Evolutionary conservation across 2,888 invertebrate genomes (phyloP).

Genomic region (Microctonus hyperodae): DNA sequence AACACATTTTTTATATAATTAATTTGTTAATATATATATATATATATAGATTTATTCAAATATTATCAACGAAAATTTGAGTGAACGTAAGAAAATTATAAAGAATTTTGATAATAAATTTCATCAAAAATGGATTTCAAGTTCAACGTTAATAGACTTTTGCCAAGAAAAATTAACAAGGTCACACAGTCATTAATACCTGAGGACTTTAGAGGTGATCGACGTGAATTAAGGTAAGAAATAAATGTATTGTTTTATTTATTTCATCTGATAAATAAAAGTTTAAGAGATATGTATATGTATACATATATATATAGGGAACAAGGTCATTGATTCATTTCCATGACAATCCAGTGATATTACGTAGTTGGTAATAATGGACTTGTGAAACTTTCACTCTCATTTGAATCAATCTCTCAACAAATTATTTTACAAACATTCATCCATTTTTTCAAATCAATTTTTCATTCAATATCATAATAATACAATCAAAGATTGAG

Average conservation of each 20-base stretch:
- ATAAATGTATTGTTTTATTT: conserved; percentile 5
- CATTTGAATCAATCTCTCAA: neutral
- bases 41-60: too few relatives aligned
- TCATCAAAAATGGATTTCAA: conserved; percentile 57
- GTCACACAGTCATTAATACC: conserved; percentile 58
- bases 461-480: neutral
- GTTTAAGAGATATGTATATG: neutral
- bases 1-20: too few relatives aligned
- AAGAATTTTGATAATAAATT: neutral
- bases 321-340: conserved; percentile 21
- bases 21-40: too few relatives aligned
- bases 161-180: conserved; percentile 60
- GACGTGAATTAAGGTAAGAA: conserved; percentile 58
- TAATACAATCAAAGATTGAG: neutral
- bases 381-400: neutral
- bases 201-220: conserved; percentile 58
- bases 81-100: neutral
- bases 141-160: conserved; percentile 58
- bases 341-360: conserved; percentile 5
- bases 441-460: neutral
- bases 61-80: neutral
- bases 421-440: neutral
- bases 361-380: neutral
- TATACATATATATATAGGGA: neutral
- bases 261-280: neutral